Evolutionary conservation across 2,113 vertebrate species (phyloP).

Genomic region (Thinocorus orbignyianus): DNA sequence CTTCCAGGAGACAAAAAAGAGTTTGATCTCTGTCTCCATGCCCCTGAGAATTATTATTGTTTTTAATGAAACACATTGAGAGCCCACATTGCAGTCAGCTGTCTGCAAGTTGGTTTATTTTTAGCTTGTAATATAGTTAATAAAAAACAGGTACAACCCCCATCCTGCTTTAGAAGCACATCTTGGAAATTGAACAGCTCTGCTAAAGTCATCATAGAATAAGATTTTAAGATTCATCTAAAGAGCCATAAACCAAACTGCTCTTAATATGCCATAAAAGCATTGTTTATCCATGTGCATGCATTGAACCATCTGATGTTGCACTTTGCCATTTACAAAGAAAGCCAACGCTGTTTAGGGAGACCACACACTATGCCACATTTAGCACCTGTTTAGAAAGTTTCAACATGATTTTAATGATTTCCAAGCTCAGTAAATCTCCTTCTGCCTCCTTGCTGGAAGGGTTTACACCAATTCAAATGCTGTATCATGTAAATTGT

Average conservation of each 20-base stretch:
- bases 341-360: not conserved
- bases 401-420: constrained; percentile 34
- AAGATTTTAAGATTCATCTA: constrained; percentile 9
- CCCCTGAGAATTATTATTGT: not conserved
- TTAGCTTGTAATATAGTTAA: constrained; percentile 21
- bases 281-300: not conserved
- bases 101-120: not conserved
- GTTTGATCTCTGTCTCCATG: not conserved
- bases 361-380: constrained; percentile 49
- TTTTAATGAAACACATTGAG: constrained; percentile 51
- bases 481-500: not conserved
- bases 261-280: not conserved
- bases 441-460: constrained; percentile 18
- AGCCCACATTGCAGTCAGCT: not conserved
- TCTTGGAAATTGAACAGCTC: not conserved
- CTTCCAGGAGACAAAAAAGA: not conserved
- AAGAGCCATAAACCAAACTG: constrained; percentile 25
- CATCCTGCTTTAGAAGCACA: not conserved
- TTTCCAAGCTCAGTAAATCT: constrained; percentile 20
- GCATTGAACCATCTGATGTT: not conserved
- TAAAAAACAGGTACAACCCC: constrained; percentile 24
- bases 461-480: not conserved
- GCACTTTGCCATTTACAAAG: not conserved
- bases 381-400: constrained; percentile 35
- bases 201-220: not conserved